phyloP scores from a whole-genome alignment of 2,797 vertebrate species.

The Epinephelus malabaricus region DNA sequence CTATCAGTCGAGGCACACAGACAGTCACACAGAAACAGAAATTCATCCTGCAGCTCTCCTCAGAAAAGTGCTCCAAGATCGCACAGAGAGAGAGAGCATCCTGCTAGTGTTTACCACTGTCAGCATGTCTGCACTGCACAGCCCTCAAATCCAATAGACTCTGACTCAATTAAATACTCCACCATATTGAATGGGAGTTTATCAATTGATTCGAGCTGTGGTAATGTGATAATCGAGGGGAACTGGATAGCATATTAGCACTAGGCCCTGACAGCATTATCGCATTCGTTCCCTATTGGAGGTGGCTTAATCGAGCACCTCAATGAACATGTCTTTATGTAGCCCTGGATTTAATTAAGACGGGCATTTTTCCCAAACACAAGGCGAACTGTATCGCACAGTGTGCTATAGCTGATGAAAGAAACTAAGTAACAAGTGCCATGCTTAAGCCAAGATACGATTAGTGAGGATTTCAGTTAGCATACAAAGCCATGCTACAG shows the following conservation, averaged over 20 bases:
- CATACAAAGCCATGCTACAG: slow-evolving; percentile 79
- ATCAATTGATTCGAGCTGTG: slow-evolving; percentile 98
- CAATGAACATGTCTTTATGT: slow-evolving; percentile 81
- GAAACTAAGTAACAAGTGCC: slow-evolving; percentile 67
- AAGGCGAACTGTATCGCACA: slow-evolving; percentile 65
- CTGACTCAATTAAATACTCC: slow-evolving; percentile 99
- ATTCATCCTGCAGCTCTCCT: slow-evolving; percentile 53
- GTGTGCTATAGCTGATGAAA: slow-evolving; percentile 66
- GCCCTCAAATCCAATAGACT: slow-evolving; percentile 97
- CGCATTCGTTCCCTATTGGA: slow-evolving; percentile 80
- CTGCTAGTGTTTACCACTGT: slow-evolving; percentile 93
- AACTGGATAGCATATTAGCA: slow-evolving; percentile 98
- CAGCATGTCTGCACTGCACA: slow-evolving; percentile 92
- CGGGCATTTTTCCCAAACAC: slow-evolving; percentile 73
- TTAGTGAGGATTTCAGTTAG: slow-evolving; percentile 66
- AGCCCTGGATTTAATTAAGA: slow-evolving; percentile 83
- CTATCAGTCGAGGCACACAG: slow-evolving; percentile 38
- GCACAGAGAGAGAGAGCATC: slow-evolving; percentile 78
- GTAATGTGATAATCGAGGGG: slow-evolving; percentile 99
- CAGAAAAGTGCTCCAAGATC: slow-evolving; percentile 60
- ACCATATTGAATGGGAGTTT: slow-evolving; percentile 95
- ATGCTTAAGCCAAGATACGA: slow-evolving; percentile 73
- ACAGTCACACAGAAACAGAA: slow-evolving; percentile 49
- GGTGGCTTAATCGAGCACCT: slow-evolving; percentile 83
- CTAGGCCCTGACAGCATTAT: slow-evolving; percentile 94